Evolutionary conservation across 2,797 vertebrate species (phyloP).

Genomic region (Heterohyrax brucei): DNA sequence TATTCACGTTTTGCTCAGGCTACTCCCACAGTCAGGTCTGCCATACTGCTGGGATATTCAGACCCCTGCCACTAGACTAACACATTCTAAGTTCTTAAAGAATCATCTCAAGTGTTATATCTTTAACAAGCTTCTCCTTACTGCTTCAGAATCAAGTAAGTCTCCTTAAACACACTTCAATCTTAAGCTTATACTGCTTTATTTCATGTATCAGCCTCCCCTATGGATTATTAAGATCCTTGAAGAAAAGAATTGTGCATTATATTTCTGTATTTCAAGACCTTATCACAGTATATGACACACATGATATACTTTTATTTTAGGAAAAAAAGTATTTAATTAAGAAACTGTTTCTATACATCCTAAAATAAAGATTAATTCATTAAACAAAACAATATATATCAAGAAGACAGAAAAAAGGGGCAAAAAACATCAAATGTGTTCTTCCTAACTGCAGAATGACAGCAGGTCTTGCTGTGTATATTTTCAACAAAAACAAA

Average conservation of each 20-base stretch:
- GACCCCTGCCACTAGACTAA: background rate
- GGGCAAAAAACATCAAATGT: constrained; percentile 7
- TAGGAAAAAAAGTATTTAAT: constrained; percentile 49
- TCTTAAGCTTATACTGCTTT: background rate
- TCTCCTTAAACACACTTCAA: background rate
- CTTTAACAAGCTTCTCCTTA: background rate
- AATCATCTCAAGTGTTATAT: background rate
- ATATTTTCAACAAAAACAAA: background rate
- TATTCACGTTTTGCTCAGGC: background rate
- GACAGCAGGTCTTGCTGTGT: background rate
- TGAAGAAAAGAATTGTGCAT: background rate
- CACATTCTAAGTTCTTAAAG: background rate
- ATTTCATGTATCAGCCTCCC: background rate
- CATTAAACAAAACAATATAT: constrained; percentile 34
- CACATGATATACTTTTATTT: background rate
- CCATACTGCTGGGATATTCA: background rate
- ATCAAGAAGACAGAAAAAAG: constrained; percentile 39
- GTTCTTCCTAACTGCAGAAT: background rate
- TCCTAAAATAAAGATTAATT: constrained; percentile 55
- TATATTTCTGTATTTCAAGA: constrained; percentile 8
- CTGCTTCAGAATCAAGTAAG: background rate
- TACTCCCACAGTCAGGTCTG: background rate
- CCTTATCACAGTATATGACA: background rate
- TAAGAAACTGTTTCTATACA: constrained; percentile 12
- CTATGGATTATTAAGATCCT: background rate